A percentile compares a stretch with the other conserved stretches of the same genome.
phyloP scores from a whole-genome alignment of 1,140 invertebrate genomes.

The Pseudomyrmex gracilis region DNA sequence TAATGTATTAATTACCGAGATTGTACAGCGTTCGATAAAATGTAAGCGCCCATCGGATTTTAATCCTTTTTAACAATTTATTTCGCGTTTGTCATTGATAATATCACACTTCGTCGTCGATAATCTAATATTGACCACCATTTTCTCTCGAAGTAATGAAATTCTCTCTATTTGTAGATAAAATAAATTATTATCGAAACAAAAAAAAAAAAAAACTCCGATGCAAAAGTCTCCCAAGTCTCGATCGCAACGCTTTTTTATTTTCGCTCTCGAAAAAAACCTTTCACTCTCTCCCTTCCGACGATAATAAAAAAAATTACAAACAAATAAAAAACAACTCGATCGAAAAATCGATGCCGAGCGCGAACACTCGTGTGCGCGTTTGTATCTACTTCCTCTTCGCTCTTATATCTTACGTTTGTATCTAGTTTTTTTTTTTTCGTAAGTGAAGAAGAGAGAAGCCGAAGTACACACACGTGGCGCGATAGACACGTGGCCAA shows the following conservation, averaged over 20 bases:
- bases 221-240: not conserved
- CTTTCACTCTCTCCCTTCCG: not conserved
- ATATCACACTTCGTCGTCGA: constrained; percentile 35
- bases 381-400: constrained; percentile 16
- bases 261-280: not conserved
- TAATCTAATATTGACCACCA: constrained; percentile 50
- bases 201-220: too few relatives aligned
- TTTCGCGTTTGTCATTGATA: constrained; percentile 43
- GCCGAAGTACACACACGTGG: constrained; percentile 27
- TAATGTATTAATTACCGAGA: constrained; percentile 13
- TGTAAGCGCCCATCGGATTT: constrained; percentile 21
- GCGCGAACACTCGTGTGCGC: not conserved
- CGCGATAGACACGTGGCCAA: constrained; percentile 69
- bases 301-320: too few relatives aligned
- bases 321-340: too few relatives aligned
- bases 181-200: constrained; percentile 72
- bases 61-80: constrained; percentile 53
- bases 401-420: constrained; percentile 26
- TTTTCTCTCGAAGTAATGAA: constrained; percentile 10
- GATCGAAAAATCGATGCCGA: too few relatives aligned
- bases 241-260: not conserved
- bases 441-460: not conserved
- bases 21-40: not conserved
- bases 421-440: not conserved
- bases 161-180: constrained; percentile 69